Evolutionary conservation across 2,113 vertebrate species (phyloP).

Genomic region (Hemicordylus capensis): DNA sequence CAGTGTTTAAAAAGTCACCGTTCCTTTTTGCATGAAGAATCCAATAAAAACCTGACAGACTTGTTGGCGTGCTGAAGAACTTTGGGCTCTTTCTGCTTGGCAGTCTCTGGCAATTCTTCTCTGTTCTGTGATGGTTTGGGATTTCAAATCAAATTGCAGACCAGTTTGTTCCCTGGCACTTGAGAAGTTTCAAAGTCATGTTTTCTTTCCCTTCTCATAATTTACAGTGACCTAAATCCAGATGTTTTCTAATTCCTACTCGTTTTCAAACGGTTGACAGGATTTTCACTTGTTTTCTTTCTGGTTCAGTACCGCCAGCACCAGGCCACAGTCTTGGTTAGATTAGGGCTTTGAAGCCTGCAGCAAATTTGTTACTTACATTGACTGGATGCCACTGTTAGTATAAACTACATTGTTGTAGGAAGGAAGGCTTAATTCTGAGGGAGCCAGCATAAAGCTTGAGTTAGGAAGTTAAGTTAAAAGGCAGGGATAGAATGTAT

Average conservation of each 20-base stretch:
- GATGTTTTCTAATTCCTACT: constrained; percentile 43
- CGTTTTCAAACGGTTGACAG: constrained; percentile 27
- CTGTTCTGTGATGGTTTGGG: constrained; percentile 55
- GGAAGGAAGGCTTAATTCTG: constrained; percentile 2
- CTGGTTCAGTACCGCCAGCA: neutral
- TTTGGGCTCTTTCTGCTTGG: constrained; percentile 12
- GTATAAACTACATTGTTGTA: neutral
- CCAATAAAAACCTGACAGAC: constrained; percentile 37
- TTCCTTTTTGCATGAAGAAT: constrained; percentile 32
- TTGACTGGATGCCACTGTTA: neutral
- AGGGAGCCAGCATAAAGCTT: neutral
- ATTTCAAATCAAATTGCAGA: constrained; percentile 62
- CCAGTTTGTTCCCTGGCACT: constrained; percentile 53
- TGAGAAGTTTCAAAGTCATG: constrained; percentile 49
- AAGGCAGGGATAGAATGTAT: neutral
- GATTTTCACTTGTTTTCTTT: constrained; percentile 23
- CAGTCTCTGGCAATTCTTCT: constrained; percentile 41
- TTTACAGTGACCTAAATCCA: constrained; percentile 47
- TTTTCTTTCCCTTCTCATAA: constrained; percentile 33
- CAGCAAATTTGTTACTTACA: neutral
- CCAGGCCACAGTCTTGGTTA: neutral
- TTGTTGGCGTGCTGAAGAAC: constrained; percentile 42
- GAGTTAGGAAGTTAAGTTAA: neutral
- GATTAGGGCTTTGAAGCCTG: neutral
- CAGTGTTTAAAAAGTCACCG: neutral